Conservation (phyloP, 2,113 vertebrate species). For the Arothron firmamentum region DNA sequence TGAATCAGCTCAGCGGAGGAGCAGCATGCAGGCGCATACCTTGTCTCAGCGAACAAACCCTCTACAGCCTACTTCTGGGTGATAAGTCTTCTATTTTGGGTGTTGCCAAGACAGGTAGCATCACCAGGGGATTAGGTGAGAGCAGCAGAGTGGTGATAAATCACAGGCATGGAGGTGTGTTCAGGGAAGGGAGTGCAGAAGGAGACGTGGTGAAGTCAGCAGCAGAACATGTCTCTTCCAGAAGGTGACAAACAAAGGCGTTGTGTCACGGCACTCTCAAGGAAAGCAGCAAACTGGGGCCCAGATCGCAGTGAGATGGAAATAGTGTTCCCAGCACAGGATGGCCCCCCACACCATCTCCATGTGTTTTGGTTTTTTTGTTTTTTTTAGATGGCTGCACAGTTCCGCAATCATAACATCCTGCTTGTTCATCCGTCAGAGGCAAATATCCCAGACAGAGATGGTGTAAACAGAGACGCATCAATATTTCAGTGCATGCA, state of each 20-base stretch:
- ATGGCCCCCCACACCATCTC: conserved; percentile 6
- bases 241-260: conserved; percentile 29
- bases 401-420: conserved; percentile 28
- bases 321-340: conserved; percentile 10
- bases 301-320: conserved; percentile 10
- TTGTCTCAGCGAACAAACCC: not conserved
- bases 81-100: conserved; percentile 47
- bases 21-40: conserved; percentile 8
- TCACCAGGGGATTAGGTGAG: conserved; percentile 46
- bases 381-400: not conserved
- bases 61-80: conserved; percentile 21
- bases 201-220: conserved; percentile 12
- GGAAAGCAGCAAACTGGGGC: conserved; percentile 14
- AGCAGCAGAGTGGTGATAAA: conserved; percentile 37
- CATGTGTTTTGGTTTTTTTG: not conserved
- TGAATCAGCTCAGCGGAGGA: not conserved
- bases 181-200: conserved; percentile 24
- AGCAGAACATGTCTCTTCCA: conserved; percentile 11
- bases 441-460: conserved; percentile 16
- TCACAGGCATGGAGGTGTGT: conserved; percentile 27
- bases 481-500: conserved; percentile 41
- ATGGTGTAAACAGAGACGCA: conserved; percentile 9
- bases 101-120: conserved; percentile 43
- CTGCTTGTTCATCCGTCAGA: conserved; percentile 29
- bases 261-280: conserved; percentile 4